Base-by-base conservation (phyloP, 2,113 vertebrate genomes). In the Otis tarda region DNA sequence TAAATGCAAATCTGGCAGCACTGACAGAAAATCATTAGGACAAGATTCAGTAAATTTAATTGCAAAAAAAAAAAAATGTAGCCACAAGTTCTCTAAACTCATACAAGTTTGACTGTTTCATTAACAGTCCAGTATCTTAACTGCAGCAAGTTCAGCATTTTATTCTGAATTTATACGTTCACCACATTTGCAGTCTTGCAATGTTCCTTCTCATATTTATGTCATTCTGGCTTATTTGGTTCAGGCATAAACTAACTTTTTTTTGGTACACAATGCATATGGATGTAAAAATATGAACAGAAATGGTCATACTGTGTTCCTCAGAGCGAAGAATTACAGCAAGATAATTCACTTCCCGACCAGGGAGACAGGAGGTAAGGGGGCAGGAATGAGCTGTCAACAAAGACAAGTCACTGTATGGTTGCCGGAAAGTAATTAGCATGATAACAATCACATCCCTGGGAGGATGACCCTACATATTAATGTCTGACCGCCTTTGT, bases 191-290 rank as follows among this genome's bases (percentile, higher is more conserved):
- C 33, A 63, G 55, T 33, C 47, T 49, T 56, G 18, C 24, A 50
- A 14, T 30, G 14, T 30, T 67, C 52, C 47, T 61, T 80, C 71
- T n/a, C 15, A 23, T 17, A 37, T 64, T 73, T 59, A 69, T 20
- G 6, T 9, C 27, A 73, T 21, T 74, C 47, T 19, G 37, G 4
- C 14, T 87, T 69, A 18, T 52, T 74, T 56, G n/a, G 23, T 27
- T 90, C 33, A 53, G 16, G 50, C 22, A 68, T 23, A 68, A 49
- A 20, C 21, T 25, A 61, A 39, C 14, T 19, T 67, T 17, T 39
- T 45, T 55, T 68, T 45, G 20, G 2, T 14, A 47, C 2, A 1
- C 7, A 14, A 39, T n/a, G 4, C 0, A 2, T 14, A 57, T 2
- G 12, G 18, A 71, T 53, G 24, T 43, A 50, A 76, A 94, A 71